Evolutionary conservation across 2,113 vertebrate species (phyloP), one percentile per base, ranked within the genome.

Genomic region (Pionites leucogaster): DNA sequence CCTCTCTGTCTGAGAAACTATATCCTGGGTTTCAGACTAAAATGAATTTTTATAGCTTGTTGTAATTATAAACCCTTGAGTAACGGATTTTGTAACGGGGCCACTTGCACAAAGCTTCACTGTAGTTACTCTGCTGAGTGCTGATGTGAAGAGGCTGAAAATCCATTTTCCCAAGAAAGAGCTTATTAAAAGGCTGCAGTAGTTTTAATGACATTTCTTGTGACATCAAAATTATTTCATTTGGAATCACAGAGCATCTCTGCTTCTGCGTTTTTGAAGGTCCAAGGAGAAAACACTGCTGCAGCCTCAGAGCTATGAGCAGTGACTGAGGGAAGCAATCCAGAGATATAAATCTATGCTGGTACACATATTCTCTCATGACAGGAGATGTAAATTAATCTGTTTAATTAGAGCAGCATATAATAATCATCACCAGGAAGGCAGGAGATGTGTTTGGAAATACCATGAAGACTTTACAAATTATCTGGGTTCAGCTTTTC

Each of bases 1-100:
- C 83, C 77, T 96, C 86, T 49, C 18, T 1, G 6, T 85, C 86
- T 80, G 74, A 96, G 84, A 82, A 92, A 55, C 83, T 77, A 82
- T 89, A 89, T 93, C 81, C 88, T 63, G 83, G 50, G 53, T 85
- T 95, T 93, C 83, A 95, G 78, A 91, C 70, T 88, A 67, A 90
- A 94, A 91, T 92, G 96, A 96, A 87, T 91, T 96, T 96, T 96
- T 94, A 93, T 85, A 64, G 83, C 83, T 74, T 16, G 59, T 92
- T 62, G 63, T 96, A 96, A 97, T 97, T 97, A 96, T 91, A 96
- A 96, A 91, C 91, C 77, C 74, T 93, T 22, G 68, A 93, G 95
- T 79, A 95, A 50, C 27, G 1, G 67, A 89, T 93, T 94, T 91
- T 91, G 81, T 91, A 89, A 28, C 24, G 1, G 88, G 75, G 59